These are phyloP conservation scores for Anticlea derivata DNA, from an alignment of 2,888 invertebrate genomes.

Conservation along the genomic window DNA sequence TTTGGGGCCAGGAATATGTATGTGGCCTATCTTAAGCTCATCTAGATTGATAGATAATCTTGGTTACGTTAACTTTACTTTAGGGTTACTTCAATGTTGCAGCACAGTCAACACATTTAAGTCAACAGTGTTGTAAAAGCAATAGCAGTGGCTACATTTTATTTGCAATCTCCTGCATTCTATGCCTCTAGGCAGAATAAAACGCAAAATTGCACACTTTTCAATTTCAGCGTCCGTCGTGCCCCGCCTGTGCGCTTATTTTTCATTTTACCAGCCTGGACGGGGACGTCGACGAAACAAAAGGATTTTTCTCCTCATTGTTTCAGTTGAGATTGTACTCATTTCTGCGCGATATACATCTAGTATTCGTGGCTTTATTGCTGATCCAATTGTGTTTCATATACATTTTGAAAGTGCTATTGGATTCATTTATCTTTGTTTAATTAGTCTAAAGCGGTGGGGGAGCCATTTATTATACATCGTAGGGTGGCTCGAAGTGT, in stretches of 20 bases:
- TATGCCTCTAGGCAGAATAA: constrained; percentile 57
- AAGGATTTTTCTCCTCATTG: constrained; percentile 68
- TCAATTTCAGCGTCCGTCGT: constrained; percentile 62
- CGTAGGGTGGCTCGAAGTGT: constrained; percentile 2
- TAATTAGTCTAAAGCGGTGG: constrained; percentile 16
- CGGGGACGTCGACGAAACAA: constrained; percentile 60
- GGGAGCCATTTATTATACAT: constrained; percentile 15
- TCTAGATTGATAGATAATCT: constrained; percentile 31
- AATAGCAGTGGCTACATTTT: constrained; percentile 47
- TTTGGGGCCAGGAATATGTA: too few relatives aligned
- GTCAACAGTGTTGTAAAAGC: constrained; percentile 39
- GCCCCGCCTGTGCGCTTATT: constrained; percentile 60
- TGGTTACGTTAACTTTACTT: not conserved
- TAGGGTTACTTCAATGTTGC: constrained; percentile 3
- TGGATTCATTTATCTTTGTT: constrained; percentile 13
- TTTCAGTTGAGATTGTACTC: constrained; percentile 48
- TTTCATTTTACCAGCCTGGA: constrained; percentile 66
- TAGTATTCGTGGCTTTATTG: constrained; percentile 20
- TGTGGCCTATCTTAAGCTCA: too few relatives aligned
- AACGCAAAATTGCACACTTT: constrained; percentile 69
- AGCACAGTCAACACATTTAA: constrained; percentile 30
- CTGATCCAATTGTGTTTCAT: constrained; percentile 20
- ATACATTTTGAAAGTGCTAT: constrained; percentile 14
- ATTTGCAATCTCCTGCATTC: constrained; percentile 56
- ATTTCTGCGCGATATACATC: constrained; percentile 33